A percentile compares a stretch with the other conserved stretches of the same genome.
These are phyloP conservation scores for Tapera naevia DNA, from an alignment of 2,797 vertebrate species.

Conservation along the genomic window DNA sequence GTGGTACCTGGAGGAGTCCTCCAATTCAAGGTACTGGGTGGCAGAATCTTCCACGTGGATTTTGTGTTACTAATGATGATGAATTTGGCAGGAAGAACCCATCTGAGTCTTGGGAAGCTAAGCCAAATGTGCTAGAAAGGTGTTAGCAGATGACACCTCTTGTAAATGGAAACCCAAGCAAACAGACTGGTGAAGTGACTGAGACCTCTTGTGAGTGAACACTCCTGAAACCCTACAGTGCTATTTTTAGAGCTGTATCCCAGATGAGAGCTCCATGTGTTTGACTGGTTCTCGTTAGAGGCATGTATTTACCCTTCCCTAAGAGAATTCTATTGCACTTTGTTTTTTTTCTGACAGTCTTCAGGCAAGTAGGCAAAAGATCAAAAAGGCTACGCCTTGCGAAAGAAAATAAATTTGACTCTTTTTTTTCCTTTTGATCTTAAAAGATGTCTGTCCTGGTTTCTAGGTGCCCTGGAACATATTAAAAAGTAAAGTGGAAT, in stretches of 20 bases:
- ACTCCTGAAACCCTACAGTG: not conserved
- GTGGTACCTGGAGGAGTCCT: fast-evolving
- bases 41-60: not conserved
- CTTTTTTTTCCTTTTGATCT: not conserved
- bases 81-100: not conserved
- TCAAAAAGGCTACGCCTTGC: conserved; percentile 2
- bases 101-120: not conserved
- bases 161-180: not conserved
- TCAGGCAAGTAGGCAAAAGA: conserved; percentile 45
- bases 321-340: not conserved
- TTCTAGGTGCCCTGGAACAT: not conserved
- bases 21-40: not conserved
- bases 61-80: not conserved
- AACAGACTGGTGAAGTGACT: conserved; percentile 22
- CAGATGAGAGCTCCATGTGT: not conserved
- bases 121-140: not conserved
- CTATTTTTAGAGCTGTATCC: not conserved
- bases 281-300: not conserved
- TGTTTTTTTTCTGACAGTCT: not conserved
- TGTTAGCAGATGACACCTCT: not conserved
- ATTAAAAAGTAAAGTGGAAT: not conserved
- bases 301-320: not conserved
- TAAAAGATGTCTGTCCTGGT: not conserved
- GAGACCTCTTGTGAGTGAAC: not conserved
- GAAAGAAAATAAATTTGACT: not conserved